Evolutionary conservation across 1,140 invertebrate genomes (phyloP).

Genomic region (Lutraria rhynchaena): DNA sequence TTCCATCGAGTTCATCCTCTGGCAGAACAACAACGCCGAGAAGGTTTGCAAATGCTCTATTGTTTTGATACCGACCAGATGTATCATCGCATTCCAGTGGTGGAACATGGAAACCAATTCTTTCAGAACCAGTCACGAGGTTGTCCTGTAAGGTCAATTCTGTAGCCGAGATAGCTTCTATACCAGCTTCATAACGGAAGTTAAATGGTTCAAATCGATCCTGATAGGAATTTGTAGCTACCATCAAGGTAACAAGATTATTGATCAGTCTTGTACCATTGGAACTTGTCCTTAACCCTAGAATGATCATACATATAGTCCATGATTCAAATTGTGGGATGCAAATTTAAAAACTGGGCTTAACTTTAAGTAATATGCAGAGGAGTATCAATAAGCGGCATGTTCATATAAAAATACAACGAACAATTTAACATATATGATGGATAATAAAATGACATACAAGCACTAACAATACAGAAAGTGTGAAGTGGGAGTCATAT

Average conservation of each 20-base stretch:
- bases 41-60: slow-evolving; percentile 60
- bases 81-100: slow-evolving; percentile 63
- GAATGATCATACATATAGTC: too few relatives aligned
- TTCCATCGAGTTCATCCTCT: slow-evolving; percentile 47
- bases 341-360: too few relatives aligned
- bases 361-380: too few relatives aligned
- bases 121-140: slow-evolving; percentile 73
- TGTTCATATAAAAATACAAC: too few relatives aligned
- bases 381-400: too few relatives aligned
- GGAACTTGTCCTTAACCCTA: slow-evolving; percentile 63
- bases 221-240: slow-evolving; percentile 67
- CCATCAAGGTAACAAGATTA: slow-evolving; percentile 71
- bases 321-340: too few relatives aligned
- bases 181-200: slow-evolving; percentile 64
- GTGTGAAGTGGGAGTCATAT: too few relatives aligned
- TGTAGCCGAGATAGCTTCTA: slow-evolving; percentile 65
- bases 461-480: too few relatives aligned
- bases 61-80: slow-evolving; percentile 64
- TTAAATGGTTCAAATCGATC: slow-evolving; percentile 65
- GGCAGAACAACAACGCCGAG: slow-evolving; percentile 64
- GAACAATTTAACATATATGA: too few relatives aligned
- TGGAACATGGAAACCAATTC: slow-evolving; percentile 66
- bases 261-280: slow-evolving; percentile 58
- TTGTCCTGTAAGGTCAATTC: slow-evolving; percentile 70
- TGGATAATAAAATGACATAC: too few relatives aligned